A percentile compares a stretch with the other conserved stretches of the same genome.
phyloP scores from a whole-genome alignment of 2,113 vertebrate genomes.

The Dipodomys merriami region DNA sequence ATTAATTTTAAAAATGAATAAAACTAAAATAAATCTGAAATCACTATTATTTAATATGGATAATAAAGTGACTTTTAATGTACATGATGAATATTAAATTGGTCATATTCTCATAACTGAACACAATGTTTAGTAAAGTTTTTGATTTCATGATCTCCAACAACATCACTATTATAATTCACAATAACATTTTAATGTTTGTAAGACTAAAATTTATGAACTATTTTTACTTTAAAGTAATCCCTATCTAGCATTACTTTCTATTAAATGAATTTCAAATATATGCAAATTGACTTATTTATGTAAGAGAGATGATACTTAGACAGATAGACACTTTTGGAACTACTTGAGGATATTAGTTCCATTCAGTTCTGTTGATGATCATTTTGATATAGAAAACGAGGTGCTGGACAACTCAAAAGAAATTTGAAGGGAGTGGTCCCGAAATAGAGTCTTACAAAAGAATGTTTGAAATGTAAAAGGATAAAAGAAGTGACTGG shows the following conservation, averaged over 20 bases:
- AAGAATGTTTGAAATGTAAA: conserved; percentile 43
- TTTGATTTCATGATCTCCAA: conserved; percentile 45
- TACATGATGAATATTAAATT: conserved; percentile 55
- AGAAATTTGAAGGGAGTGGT: conserved; percentile 38
- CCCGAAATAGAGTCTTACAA: conserved; percentile 56
- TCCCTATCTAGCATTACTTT: conserved; percentile 47
- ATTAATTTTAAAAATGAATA: no score
- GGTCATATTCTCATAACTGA: conserved; percentile 46
- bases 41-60: conserved; percentile 44
- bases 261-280: conserved; percentile 67
- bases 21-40: conserved; percentile 58
- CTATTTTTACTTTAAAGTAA: conserved; percentile 58
- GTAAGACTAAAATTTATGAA: conserved; percentile 41
- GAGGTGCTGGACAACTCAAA: conserved; percentile 29
- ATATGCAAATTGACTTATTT: conserved; percentile 60
- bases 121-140: conserved; percentile 57
- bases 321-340: not conserved
- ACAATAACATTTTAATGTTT: conserved; percentile 60
- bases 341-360: conserved; percentile 49
- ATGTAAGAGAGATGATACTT: not conserved
- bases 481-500: no score
- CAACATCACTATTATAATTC: conserved; percentile 54
- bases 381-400: conserved; percentile 57
- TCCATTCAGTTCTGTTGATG: conserved; percentile 56
- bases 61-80: conserved; percentile 59